Percentiles rank a stretch among this genome's conserved stretches.
Evolutionary conservation across 2,113 vertebrate genomes (phyloP).

Genomic region (Hypocryptadius cinnamomeus): DNA sequence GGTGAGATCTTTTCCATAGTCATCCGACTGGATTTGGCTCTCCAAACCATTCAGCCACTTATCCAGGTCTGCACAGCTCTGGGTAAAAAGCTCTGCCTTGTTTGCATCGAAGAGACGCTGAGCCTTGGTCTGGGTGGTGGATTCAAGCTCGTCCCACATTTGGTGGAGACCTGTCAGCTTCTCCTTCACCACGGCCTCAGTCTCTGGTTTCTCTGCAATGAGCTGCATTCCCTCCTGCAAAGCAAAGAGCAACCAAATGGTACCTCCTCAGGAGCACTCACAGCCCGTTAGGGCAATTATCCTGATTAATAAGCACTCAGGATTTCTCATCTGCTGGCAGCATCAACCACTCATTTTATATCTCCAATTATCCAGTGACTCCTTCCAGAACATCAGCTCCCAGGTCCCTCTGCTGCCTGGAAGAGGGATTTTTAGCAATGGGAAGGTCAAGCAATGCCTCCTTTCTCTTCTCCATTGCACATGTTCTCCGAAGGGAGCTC

Average conservation of each 20-base stretch:
- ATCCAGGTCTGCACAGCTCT: constrained; percentile 93
- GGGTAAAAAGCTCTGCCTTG: constrained; percentile 94
- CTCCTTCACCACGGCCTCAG: constrained; percentile 83
- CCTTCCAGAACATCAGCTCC: constrained; percentile 15
- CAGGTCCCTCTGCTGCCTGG: background rate
- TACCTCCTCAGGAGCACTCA: background rate
- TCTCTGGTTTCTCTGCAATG: constrained; percentile 93
- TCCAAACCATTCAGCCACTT: constrained; percentile 90
- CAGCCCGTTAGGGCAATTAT: background rate
- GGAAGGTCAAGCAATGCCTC: background rate
- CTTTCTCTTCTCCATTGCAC: background rate
- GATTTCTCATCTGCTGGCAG: background rate
- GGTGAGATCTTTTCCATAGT: constrained; percentile 95
- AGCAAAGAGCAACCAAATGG: constrained; percentile 18
- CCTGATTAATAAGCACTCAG: constrained; percentile 14
- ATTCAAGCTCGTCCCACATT: constrained; percentile 92
- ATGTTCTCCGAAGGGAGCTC: background rate
- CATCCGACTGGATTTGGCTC: constrained; percentile 93
- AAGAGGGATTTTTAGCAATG: background rate
- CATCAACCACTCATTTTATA: background rate
- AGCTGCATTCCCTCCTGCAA: constrained; percentile 87
- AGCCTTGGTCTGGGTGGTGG: constrained; percentile 93
- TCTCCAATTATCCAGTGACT: background rate
- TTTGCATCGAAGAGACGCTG: constrained; percentile 96
- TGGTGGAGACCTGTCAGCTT: constrained; percentile 82